Percentiles rank a stretch among this genome's conserved stretches.
These are phyloP conservation scores for Nannoperca obscura DNA, from an alignment of 2,797 vertebrate species.

Conservation along the genomic window DNA sequence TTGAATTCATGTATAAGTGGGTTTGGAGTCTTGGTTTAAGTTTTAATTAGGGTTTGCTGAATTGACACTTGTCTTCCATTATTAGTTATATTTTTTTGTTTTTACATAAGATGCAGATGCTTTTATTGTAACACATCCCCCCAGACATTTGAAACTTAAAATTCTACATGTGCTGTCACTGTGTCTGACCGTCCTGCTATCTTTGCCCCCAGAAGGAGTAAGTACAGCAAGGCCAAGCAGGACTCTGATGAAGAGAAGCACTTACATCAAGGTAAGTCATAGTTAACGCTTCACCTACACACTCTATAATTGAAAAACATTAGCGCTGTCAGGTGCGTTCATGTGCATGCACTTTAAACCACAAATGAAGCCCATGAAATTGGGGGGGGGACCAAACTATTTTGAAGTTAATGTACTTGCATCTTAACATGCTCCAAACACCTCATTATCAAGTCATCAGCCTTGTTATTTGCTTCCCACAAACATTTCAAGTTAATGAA, in stretches of 20 bases:
- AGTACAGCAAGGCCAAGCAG: constrained; percentile 98
- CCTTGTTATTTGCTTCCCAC: constrained; percentile 58
- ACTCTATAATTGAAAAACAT: constrained; percentile 57
- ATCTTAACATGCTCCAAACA: constrained; percentile 61
- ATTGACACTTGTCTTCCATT: background rate
- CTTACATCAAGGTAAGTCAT: constrained; percentile 92
- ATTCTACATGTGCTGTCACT: background rate
- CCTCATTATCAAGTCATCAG: constrained; percentile 79
- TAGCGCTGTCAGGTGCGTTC: constrained; percentile 57
- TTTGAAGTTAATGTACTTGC: constrained; percentile 64
- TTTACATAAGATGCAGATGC: background rate
- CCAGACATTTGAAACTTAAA: constrained; percentile 15
- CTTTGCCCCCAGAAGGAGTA: constrained; percentile 91
- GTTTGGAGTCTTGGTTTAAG: constrained; percentile 5
- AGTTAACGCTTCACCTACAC: constrained; percentile 28
- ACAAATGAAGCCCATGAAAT: constrained; percentile 63
- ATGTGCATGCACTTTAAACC: constrained; percentile 39
- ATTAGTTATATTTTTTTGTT: background rate
- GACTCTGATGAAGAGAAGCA: constrained; percentile 98
- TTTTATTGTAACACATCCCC: background rate
- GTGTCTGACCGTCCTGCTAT: constrained; percentile 57
- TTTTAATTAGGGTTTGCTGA: constrained; percentile 20
- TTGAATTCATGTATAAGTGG: constrained; percentile 26
- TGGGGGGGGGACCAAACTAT: constrained; percentile 37
- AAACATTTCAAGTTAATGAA: constrained; percentile 73